phyloP scores from a whole-genome alignment of 2,113 vertebrate genomes.

The Danio rerio region DNA sequence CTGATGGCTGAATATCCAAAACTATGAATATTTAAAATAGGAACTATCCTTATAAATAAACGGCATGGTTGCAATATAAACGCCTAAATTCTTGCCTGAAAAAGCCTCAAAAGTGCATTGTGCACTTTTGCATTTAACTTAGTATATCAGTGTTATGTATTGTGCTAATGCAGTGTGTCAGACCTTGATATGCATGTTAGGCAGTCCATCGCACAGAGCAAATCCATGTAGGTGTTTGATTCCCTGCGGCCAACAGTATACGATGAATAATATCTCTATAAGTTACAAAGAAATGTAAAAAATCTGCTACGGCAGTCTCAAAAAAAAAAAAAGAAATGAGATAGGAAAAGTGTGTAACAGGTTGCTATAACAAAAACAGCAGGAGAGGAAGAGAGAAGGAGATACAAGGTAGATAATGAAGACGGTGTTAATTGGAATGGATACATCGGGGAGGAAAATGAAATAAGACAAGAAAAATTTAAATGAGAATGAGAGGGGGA shows the following conservation, averaged over 20 bases:
- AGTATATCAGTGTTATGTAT: not conserved
- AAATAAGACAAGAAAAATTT: conserved; percentile 55
- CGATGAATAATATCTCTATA: not conserved
- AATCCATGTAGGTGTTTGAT: conserved; percentile 15
- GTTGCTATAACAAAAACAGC: conserved; percentile 8
- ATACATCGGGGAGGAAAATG: conserved; percentile 61
- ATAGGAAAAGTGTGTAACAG: not conserved
- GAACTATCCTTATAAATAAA: too few relatives aligned
- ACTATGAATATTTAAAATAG: too few relatives aligned
- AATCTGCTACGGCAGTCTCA: not conserved
- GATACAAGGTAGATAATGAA: conserved; percentile 59
- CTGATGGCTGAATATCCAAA: too few relatives aligned
- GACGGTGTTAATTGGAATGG: conserved; percentile 62
- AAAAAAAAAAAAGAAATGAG: not conserved
- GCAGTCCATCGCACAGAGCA: not conserved
- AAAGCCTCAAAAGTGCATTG: too few relatives aligned
- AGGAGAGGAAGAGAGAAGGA: conserved; percentile 10
- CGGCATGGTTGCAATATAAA: too few relatives aligned
- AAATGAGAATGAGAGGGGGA: conserved; percentile 51
- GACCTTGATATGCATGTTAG: not conserved
- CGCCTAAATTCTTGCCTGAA: too few relatives aligned
- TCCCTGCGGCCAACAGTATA: not conserved
- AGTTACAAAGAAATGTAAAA: not conserved
- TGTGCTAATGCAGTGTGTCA: not conserved
- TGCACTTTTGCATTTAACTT: too few relatives aligned